Evolutionary conservation across 1,140 invertebrate species (phyloP).

Genomic region (Formica exsecta): DNA sequence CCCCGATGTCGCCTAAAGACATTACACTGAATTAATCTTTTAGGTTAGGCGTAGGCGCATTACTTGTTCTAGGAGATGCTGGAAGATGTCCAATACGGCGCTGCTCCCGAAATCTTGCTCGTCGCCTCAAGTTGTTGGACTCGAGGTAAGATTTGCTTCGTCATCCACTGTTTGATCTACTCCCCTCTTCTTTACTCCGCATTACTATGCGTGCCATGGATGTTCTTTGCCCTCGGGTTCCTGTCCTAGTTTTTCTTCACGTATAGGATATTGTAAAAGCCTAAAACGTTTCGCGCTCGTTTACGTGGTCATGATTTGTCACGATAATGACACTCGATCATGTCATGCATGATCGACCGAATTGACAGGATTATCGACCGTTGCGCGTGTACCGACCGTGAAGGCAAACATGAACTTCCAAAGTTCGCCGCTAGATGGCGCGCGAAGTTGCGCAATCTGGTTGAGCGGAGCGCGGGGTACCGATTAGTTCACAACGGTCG

Average conservation of each 20-base stretch:
- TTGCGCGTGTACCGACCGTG: no score
- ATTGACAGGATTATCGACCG: no score
- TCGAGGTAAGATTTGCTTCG: neutral
- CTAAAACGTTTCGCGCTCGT: no score
- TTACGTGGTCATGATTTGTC: no score
- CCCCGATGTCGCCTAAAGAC: neutral
- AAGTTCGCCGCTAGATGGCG: no score
- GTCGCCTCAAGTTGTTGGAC: neutral
- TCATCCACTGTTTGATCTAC: slow-evolving; percentile 41
- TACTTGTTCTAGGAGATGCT: neutral
- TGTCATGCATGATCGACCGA: no score
- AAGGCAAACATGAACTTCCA: no score
- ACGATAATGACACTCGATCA: no score
- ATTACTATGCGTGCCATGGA: slow-evolving; percentile 10
- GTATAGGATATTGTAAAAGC: neutral
- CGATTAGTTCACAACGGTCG: neutral
- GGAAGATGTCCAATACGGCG: neutral
- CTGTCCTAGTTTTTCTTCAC: neutral
- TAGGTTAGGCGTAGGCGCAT: neutral
- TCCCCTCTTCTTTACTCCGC: neutral
- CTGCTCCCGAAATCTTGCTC: neutral
- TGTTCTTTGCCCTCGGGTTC: slow-evolving; percentile 22
- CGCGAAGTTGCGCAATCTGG: no score
- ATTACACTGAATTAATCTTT: slow-evolving; percentile 28
- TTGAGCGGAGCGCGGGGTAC: no score